phyloP scores from a whole-genome alignment of 2,888 invertebrate genomes.

The Mallateleia sp. region DNA sequence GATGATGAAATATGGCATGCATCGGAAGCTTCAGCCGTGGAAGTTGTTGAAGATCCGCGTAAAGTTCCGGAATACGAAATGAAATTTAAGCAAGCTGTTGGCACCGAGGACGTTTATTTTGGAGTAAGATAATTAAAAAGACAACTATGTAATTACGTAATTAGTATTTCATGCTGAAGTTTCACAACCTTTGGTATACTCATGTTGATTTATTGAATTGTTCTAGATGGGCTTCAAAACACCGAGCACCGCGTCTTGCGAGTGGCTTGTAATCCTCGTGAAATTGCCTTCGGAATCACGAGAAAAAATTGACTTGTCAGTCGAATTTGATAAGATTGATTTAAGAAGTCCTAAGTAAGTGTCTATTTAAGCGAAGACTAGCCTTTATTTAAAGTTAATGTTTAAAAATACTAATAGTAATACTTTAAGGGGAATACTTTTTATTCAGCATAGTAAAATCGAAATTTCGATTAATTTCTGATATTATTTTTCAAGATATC shows the following conservation, averaged over 20 bases:
- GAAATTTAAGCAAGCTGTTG: constrained; percentile 95
- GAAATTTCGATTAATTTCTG: too few relatives aligned
- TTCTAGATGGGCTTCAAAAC: constrained; percentile 95
- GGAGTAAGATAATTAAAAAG: constrained; percentile 91
- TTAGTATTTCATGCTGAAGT: constrained; percentile 9
- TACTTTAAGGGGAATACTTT: too few relatives aligned
- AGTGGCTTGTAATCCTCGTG: constrained; percentile 95
- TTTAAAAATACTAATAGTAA: too few relatives aligned
- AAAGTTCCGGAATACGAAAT: constrained; percentile 94
- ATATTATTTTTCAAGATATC: constrained; percentile 91
- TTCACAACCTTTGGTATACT: background rate
- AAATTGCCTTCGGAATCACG: constrained; percentile 94
- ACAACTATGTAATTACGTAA: constrained; percentile 42
- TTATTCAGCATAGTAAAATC: too few relatives aligned
- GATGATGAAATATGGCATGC: constrained; percentile 90
- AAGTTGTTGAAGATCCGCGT: constrained; percentile 90
- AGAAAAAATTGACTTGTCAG: constrained; percentile 94
- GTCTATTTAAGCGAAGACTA: too few relatives aligned
- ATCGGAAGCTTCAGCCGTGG: constrained; percentile 81
- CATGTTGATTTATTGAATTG: background rate
- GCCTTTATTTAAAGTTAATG: too few relatives aligned
- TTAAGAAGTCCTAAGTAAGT: constrained; percentile 87
- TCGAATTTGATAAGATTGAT: constrained; percentile 88
- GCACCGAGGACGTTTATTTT: constrained; percentile 96
- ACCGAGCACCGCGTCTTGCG: constrained; percentile 95